phyloP scores from a whole-genome alignment of 2,797 vertebrate species.

The Poeciliopsis presidionis region DNA sequence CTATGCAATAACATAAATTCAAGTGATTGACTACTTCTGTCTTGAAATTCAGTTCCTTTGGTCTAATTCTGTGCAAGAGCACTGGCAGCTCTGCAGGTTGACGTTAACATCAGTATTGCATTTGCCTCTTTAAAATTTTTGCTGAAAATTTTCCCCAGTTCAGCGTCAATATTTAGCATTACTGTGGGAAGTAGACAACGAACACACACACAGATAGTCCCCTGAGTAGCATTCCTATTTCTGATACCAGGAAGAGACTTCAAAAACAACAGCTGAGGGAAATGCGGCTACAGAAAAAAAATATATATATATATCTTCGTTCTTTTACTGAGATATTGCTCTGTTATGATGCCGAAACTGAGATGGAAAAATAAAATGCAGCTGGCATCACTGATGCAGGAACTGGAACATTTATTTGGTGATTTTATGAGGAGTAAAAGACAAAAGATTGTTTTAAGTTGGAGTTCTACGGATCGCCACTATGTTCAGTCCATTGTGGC shows the following conservation, averaged over 20 bases:
- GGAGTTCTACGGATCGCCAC: neutral
- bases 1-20: neutral
- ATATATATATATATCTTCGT: too few species aligned
- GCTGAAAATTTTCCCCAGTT: slow-evolving; percentile 32
- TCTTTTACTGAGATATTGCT: neutral
- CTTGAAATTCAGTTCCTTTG: neutral
- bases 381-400: neutral
- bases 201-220: slow-evolving; percentile 22
- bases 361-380: neutral
- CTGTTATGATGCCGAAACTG: neutral
- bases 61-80: too few species aligned
- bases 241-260: slow-evolving; percentile 35
- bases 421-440: neutral
- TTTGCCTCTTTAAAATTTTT: slow-evolving; percentile 5
- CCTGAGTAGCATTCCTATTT: slow-evolving; percentile 32
- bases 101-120: neutral
- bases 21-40: neutral
- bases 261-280: slow-evolving; percentile 29
- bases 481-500: neutral
- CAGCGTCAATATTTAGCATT: slow-evolving; percentile 35
- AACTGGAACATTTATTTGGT: neutral
- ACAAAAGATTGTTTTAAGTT: neutral
- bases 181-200: slow-evolving; percentile 41
- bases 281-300: slow-evolving; percentile 28
- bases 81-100: neutral